Evolutionary conservation across 2,113 vertebrate genomes (phyloP), one percentile per base, ranked within the genome.

Genomic region (Micromys minutus): DNA sequence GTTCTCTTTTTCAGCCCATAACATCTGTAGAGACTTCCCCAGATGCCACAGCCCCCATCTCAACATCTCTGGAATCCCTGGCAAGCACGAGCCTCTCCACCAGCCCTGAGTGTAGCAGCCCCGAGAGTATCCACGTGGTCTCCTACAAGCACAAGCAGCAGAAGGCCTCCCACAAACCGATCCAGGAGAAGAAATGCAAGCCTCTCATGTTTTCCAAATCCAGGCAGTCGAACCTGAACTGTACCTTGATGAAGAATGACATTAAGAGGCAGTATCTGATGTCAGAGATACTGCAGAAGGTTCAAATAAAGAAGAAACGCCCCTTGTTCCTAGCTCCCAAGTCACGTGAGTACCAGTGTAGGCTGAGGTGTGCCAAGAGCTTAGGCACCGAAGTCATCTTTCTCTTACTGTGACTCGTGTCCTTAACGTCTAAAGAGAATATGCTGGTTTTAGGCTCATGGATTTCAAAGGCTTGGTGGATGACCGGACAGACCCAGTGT

Each of bases 1-100:
- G n/a, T 91, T 96, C 93, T 97, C 79, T 95, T 88, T 96, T 94
- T 72, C 69, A 98, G 98, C 83, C 84, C 36, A 83, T 93, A 39
- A 31, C 86, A 47, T 50, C 95, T 39, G 12, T 45, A 81, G 97
- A 93, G 57, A 90, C 29, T 17, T 47, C 76, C n/a, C 89, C 79
- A 87, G 72, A 91, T 19, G n/a, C 55, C 4, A 26, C 39, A 15
- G 85, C 89, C 24, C 29, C 63, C 63, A 65, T 72, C 59, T 89
- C 83, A 22, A 74, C 71, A 45, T 89, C 93, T 83, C 55, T 95
- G 0, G 74, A 97, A 59, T 72, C 89, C 67, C 89, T 87, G 22
- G 55, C 65, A 22, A 61, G 31, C 26, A 2, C 74, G 57, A 52
- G 42, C 4, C 0, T 13, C 31, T 71, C 50, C 2, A 10, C 57